These are phyloP conservation scores for Nesidiocoris tenuis DNA, from an alignment of 2,888 invertebrate species.

Conservation along the genomic window DNA sequence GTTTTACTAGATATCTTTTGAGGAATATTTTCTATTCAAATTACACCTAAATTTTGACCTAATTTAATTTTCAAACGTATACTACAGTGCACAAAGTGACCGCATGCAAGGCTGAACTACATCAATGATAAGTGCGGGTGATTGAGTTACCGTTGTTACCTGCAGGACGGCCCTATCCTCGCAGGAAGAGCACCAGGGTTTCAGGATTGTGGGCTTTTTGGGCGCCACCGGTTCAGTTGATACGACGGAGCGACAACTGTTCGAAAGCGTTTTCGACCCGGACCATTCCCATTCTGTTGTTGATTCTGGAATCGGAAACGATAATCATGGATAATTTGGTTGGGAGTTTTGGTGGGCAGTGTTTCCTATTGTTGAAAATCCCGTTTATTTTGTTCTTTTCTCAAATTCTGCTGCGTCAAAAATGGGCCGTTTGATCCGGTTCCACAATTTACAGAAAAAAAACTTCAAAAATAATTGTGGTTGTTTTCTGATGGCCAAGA, in stretches of 20 bases:
- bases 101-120: too few relatives aligned
- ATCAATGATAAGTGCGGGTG: background rate
- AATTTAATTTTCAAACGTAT: too few relatives aligned
- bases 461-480: too few relatives aligned
- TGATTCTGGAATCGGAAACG: slow-evolving; percentile 38
- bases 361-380: too few relatives aligned
- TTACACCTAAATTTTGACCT: too few relatives aligned
- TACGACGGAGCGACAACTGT: slow-evolving; percentile 51
- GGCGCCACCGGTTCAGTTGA: slow-evolving; percentile 47
- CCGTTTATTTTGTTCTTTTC: too few relatives aligned
- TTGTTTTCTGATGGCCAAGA: too few relatives aligned
- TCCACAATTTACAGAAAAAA: background rate
- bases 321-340: too few relatives aligned
- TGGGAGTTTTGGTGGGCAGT: too few relatives aligned
- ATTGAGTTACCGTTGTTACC: slow-evolving; percentile 43
- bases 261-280: slow-evolving; percentile 46
- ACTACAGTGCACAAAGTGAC: too few relatives aligned
- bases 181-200: slow-evolving; percentile 48
- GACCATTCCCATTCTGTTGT: slow-evolving; percentile 50
- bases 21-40: too few relatives aligned
- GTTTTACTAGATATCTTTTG: too few relatives aligned
- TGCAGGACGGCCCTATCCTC: slow-evolving; percentile 48
- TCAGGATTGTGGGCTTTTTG: slow-evolving; percentile 41
- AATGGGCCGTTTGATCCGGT: background rate
- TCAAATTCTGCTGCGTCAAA: background rate